Evolutionary conservation across 2,888 invertebrate species (phyloP), one percentile per base, ranked within the genome.

Genomic region (Agrotis ipsilon): DNA sequence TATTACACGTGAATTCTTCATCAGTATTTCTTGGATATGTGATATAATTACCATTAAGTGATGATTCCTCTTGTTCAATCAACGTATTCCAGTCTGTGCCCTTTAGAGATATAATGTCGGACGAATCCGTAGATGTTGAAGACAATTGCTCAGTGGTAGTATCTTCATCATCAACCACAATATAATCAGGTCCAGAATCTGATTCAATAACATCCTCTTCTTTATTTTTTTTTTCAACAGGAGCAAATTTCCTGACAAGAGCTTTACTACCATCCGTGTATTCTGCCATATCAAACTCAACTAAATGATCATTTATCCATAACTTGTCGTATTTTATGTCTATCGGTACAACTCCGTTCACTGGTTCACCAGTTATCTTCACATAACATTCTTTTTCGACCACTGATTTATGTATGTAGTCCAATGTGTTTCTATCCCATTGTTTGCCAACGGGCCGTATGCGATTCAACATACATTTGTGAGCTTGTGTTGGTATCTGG

Each of bases 401-500:
- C 2, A 98, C 78, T 1, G 92, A 88, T 3, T 92, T 92, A 83
- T 98, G 97, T 43, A 98, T 95, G 68, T 95, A 96, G 83, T 98
- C 97, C 48, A 98, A 93, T 3, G 97, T 96, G 1, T 89, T 88
- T 0, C 92, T 86, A 7, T 93, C 87, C 97, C 97, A 98, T 2
- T 86, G 84, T 6, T 87, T 86, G 6, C 80, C 88, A 0, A 81
- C 49, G 0, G 96, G 95, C 13, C 88, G 87, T 19, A 96, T 92
- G 4, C 94, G 89, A 68, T 77, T 86, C 27, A 98, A 93, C 16
- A 93, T 84, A 81, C 97, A 97, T 86, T 96, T 97, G 58, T 96
- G 96, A 0, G 97, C 97, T 89, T 98, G 97, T 18, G 97, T 96
- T 0, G 98, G 98, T 68, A 98, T 94, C 62, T 98, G 94, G 0